A percentile compares a stretch with the other conserved stretches of the same genome.
These are phyloP conservation scores for Amphimedon queenslandica DNA, from an alignment of 37 sponge, comb jelly and placozoan genomes.

Conservation along the genomic window DNA sequence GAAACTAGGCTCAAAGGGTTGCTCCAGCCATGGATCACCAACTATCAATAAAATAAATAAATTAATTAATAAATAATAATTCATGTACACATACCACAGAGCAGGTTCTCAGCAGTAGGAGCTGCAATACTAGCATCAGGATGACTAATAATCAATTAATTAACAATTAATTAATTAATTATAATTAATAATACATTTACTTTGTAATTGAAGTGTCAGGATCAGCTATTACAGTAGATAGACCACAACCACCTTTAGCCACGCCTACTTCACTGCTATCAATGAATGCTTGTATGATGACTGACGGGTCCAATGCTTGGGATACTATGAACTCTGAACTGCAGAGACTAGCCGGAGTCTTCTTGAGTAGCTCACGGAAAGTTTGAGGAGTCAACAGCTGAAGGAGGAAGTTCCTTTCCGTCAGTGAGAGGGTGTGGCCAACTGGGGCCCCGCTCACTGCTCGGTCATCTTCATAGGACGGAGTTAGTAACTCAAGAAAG, in stretches of 20 bases:
- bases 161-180: not conserved
- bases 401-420: slow-evolving; percentile 47
- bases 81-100: not conserved
- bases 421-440: slow-evolving; percentile 13
- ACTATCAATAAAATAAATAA: slow-evolving; percentile 5
- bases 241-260: slow-evolving; percentile 6
- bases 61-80: not conserved
- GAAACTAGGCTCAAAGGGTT: slow-evolving; percentile 79
- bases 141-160: slow-evolving; percentile 31
- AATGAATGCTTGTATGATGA: not conserved
- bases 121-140: slow-evolving; percentile 10
- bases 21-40: slow-evolving; percentile 33
- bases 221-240: slow-evolving; percentile 46
- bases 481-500: slow-evolving; percentile 72
- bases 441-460: slow-evolving; percentile 6
- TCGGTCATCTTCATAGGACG: slow-evolving; percentile 30
- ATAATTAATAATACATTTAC: slow-evolving; percentile 2
- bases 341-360: slow-evolving; percentile 53
- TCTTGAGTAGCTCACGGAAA: slow-evolving; percentile 58
- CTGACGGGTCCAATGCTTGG: not conserved
- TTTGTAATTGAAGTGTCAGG: slow-evolving; percentile 24
- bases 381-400: slow-evolving; percentile 50
- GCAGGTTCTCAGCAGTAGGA: slow-evolving; percentile 16
- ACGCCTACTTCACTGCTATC: not conserved
- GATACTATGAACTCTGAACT: slow-evolving; percentile 14